Evolutionary conservation across 1,140 invertebrate species (phyloP).

Genomic region (Varroa destructor): DNA sequence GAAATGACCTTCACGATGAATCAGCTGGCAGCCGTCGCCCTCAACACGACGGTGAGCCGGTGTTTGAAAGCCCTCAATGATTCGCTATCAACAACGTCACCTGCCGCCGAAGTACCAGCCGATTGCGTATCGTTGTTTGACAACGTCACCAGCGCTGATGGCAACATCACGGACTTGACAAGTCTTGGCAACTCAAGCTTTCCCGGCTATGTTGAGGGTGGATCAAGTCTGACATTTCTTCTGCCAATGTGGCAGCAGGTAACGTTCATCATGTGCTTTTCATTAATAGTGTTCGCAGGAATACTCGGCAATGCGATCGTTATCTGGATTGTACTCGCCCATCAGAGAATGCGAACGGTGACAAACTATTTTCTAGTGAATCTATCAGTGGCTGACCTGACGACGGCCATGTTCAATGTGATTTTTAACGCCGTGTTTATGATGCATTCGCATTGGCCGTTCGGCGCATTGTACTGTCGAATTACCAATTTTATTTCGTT

Average conservation of each 20-base stretch:
- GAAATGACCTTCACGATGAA: conserved; percentile 6
- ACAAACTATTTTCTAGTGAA: conserved; percentile 40
- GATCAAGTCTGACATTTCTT: conserved; percentile 23
- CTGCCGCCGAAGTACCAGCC: not conserved
- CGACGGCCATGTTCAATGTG: conserved; percentile 43
- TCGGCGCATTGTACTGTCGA: conserved; percentile 66
- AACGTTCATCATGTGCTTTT: conserved; percentile 55
- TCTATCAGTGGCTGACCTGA: conserved; percentile 38
- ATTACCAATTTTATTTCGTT: conserved; percentile 77
- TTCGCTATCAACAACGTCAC: not conserved
- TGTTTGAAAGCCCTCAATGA: not conserved
- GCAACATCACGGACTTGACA: not conserved
- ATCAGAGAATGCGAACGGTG: conserved; percentile 47
- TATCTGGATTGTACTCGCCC: conserved; percentile 71
- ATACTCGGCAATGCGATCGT: conserved; percentile 68
- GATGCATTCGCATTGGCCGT: conserved; percentile 58
- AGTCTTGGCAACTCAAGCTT: no score
- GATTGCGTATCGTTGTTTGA: not conserved
- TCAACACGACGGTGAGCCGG: conserved; percentile 9
- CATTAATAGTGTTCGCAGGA: conserved; percentile 59
- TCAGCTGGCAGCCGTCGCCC: not conserved
- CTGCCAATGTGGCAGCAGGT: conserved; percentile 46
- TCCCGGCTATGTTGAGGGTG: not conserved
- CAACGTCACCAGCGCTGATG: not conserved
- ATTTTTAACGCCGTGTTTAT: conserved; percentile 45